phyloP scores from a whole-genome alignment of 2,113 vertebrate genomes.

The Chionis minor region DNA sequence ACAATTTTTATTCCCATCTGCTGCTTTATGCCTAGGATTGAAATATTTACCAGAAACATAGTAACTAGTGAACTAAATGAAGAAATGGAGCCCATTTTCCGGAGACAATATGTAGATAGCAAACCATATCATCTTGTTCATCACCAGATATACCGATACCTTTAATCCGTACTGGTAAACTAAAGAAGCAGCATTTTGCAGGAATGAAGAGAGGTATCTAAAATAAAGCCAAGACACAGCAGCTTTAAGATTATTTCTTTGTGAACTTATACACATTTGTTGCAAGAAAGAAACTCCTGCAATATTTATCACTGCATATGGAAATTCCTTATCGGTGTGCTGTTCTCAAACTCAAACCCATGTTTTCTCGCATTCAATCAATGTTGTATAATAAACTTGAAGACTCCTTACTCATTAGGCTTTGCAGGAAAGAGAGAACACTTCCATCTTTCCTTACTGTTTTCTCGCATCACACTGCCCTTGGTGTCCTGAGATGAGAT shows the following conservation, averaged over 20 bases:
- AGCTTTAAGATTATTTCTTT: background rate
- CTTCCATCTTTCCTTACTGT: background rate
- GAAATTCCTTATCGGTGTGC: background rate
- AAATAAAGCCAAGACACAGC: background rate
- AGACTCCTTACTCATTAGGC: background rate
- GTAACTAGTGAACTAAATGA: slow-evolving; percentile 68
- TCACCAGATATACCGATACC: background rate
- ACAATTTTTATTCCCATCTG: slow-evolving; percentile 67
- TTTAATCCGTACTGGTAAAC: background rate
- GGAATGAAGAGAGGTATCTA: background rate
- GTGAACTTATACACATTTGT: background rate
- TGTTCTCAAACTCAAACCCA: background rate
- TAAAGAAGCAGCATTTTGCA: background rate
- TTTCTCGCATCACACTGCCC: background rate
- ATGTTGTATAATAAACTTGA: background rate
- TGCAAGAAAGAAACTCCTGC: background rate
- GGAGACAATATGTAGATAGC: slow-evolving; percentile 14
- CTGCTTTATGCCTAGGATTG: slow-evolving; percentile 64
- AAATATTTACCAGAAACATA: slow-evolving; percentile 70
- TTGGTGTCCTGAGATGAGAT: background rate
- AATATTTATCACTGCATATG: slow-evolving; percentile 2
- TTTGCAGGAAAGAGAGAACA: background rate
- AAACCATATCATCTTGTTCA: slow-evolving; percentile 3
- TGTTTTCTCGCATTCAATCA: background rate
- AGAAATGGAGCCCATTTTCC: slow-evolving; percentile 54